These are phyloP conservation scores for Anguilla pacifica DNA, from an alignment of 2,797 vertebrate genomes.

Conservation along the genomic window DNA sequence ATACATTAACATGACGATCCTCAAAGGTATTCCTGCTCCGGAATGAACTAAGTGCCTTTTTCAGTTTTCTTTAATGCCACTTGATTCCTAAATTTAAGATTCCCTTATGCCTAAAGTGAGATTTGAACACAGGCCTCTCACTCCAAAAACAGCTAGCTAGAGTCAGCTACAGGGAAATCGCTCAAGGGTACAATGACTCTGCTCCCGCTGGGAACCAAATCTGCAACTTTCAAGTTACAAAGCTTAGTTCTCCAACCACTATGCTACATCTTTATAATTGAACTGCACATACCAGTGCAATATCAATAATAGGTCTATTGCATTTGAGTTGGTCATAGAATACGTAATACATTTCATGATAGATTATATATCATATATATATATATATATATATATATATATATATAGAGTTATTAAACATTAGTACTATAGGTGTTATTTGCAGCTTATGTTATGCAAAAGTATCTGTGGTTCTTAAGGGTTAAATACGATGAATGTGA, in stretches of 20 bases:
- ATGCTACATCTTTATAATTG: neutral
- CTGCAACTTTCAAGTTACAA: neutral
- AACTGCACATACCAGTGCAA: neutral
- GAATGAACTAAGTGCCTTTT: neutral
- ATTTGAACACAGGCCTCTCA: no score
- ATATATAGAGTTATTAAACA: neutral
- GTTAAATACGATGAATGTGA: neutral
- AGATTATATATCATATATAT: neutral
- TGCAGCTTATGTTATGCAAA: neutral
- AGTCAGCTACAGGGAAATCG: no score
- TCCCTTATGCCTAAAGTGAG: no score
- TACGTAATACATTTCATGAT: neutral
- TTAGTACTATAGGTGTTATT: neutral
- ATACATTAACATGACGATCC: conserved; percentile 93
- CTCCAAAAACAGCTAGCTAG: no score
- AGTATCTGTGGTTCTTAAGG: neutral
- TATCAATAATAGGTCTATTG: neutral
- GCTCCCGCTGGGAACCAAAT: neutral
- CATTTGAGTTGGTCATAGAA: neutral
- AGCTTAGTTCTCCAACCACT: neutral
- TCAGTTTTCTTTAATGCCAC: neutral
- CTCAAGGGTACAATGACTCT: neutral
- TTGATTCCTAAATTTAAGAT: neutral
- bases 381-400: neutral
- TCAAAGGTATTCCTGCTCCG: conserved; percentile 79